Evolutionary conservation across 2,113 vertebrate genomes (phyloP).

Genomic region (Ictalurus punctatus): DNA sequence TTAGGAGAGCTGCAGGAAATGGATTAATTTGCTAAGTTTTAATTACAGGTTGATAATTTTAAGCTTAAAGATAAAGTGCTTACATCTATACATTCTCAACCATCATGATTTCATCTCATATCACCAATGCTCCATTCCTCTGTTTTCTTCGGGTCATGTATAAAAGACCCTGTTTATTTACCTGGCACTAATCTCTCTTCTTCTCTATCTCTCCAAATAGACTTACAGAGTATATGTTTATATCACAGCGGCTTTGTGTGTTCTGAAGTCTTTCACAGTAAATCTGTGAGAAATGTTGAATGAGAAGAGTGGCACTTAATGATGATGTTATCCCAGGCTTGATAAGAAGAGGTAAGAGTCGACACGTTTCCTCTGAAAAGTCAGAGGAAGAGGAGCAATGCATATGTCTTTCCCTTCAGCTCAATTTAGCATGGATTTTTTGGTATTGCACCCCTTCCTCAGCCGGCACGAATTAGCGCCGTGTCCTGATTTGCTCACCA

Average conservation of each 20-base stretch:
- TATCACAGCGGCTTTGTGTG: conserved; percentile 10
- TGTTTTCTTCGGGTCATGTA: conserved; percentile 16
- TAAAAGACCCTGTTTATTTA: conserved; percentile 12
- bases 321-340: conserved; percentile 56
- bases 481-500: conserved; percentile 48
- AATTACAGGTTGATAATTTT: conserved; percentile 49
- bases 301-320: conserved; percentile 51
- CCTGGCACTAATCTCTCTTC: neutral
- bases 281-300: conserved; percentile 37
- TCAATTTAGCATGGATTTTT: conserved; percentile 40
- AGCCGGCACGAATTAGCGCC: conserved; percentile 30
- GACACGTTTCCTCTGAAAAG: conserved; percentile 30
- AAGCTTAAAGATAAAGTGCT: conserved; percentile 55
- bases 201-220: neutral
- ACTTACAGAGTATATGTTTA: conserved; percentile 1
- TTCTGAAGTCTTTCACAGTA: conserved; percentile 25
- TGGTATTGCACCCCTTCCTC: conserved; percentile 49
- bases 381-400: conserved; percentile 26
- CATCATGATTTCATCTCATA: conserved; percentile 20
- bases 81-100: conserved; percentile 43
- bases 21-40: conserved; percentile 37
- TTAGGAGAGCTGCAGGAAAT: neutral
- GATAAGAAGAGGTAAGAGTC: conserved; percentile 49
- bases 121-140: conserved; percentile 26
- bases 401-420: conserved; percentile 16